phyloP scores from a whole-genome alignment of 2,888 invertebrate species.

The Stenolophus ochropezus region DNA sequence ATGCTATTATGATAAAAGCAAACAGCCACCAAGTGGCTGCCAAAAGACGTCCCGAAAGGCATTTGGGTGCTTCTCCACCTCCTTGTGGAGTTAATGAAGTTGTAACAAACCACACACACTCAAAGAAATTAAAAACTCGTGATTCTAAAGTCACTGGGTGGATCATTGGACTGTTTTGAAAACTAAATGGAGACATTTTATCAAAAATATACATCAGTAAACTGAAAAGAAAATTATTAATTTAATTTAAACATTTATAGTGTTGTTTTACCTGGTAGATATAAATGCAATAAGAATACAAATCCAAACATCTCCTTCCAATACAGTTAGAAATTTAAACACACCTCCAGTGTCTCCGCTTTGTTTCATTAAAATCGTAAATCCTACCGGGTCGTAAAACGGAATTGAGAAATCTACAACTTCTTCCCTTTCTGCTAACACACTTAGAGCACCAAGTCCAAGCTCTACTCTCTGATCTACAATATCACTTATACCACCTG shows the following conservation, averaged over 20 bases:
- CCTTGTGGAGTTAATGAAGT: slow-evolving; percentile 5
- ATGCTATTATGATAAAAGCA: background rate
- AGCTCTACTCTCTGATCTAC: slow-evolving; percentile 70
- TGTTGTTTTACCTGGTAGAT: slow-evolving; percentile 83
- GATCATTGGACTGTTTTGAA: background rate
- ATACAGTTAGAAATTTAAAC: slow-evolving; percentile 96
- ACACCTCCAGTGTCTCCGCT: slow-evolving; percentile 92
- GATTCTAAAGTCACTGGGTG: background rate
- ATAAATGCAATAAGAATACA: slow-evolving; percentile 96
- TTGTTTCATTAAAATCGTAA: slow-evolving; percentile 95
- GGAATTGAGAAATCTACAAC: slow-evolving; percentile 99
- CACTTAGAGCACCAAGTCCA: slow-evolving; percentile 93
- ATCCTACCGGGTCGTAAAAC: slow-evolving; percentile 97
- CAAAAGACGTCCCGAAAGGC: background rate
- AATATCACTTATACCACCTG: slow-evolving; percentile 72
- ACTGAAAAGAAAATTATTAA: background rate
- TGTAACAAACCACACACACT: background rate
- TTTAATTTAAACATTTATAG: background rate
- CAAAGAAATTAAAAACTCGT: slow-evolving; percentile 29
- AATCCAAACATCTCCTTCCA: slow-evolving; percentile 97
- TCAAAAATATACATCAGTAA: background rate
- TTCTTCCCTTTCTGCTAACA: slow-evolving; percentile 97
- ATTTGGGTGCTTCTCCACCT: background rate
- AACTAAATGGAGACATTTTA: background rate
- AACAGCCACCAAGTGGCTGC: slow-evolving; percentile 22